Evolutionary conservation across 2,797 vertebrate genomes (phyloP).

Genomic region (Thaleichthys pacificus): DNA sequence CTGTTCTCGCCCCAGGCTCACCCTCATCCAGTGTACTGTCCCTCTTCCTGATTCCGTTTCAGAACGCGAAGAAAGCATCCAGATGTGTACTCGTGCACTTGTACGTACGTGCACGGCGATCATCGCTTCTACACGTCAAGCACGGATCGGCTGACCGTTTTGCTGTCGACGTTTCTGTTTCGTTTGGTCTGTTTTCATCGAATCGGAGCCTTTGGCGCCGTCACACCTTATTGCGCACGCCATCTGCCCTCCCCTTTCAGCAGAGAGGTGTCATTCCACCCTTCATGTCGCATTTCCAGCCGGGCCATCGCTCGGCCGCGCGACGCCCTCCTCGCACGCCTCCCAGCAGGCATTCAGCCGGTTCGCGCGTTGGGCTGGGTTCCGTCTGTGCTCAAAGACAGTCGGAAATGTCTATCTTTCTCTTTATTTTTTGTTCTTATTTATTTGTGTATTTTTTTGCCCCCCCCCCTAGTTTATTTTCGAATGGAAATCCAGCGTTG

Average conservation of each 20-base stretch:
- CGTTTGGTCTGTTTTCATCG: neutral
- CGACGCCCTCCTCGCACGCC: neutral
- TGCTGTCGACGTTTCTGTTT: neutral
- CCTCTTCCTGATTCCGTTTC: no score
- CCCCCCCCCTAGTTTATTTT: no score
- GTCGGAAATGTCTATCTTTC: neutral
- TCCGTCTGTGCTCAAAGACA: neutral
- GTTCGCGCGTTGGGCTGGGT: neutral
- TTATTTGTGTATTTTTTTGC: no score
- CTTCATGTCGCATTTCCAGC: neutral
- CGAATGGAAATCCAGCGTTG: no score
- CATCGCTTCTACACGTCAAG: neutral
- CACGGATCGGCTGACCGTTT: no score
- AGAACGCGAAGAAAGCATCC: no score
- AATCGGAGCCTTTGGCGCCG: neutral
- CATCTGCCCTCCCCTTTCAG: neutral
- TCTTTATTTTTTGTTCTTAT: no score
- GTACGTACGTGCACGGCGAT: no score
- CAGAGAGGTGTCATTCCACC: neutral
- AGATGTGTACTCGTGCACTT: no score
- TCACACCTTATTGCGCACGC: neutral
- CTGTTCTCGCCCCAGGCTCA: constrained; percentile 55
- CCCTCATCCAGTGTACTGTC: neutral
- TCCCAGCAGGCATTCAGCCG: neutral
- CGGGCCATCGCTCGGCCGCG: neutral